These are phyloP conservation scores for Andrena bicolor DNA, from an alignment of 2,888 invertebrate species.

Conservation along the genomic window DNA sequence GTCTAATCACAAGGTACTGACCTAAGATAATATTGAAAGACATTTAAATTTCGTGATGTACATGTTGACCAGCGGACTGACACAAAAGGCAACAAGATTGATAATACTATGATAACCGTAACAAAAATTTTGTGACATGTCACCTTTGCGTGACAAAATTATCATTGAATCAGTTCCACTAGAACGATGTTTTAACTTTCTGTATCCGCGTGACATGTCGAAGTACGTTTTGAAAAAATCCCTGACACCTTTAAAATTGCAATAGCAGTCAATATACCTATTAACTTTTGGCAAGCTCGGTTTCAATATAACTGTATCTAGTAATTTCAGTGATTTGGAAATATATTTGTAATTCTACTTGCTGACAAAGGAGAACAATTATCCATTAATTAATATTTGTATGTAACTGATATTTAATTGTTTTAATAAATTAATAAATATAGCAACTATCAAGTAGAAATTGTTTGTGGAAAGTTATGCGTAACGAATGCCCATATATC, in stretches of 20 bases:
- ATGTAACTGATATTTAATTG: too few relatives aligned
- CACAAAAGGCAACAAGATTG: background rate
- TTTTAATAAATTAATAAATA: too few relatives aligned
- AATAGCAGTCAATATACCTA: background rate
- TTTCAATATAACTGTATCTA: too few relatives aligned
- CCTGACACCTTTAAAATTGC: background rate
- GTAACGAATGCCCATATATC: too few relatives aligned
- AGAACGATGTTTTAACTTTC: background rate
- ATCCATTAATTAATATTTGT: too few relatives aligned
- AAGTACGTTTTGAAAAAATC: background rate
- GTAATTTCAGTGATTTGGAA: too few relatives aligned
- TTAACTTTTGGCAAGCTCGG: too few relatives aligned
- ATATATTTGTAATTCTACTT: too few relatives aligned
- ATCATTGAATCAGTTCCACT: background rate
- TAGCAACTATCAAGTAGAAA: too few relatives aligned
- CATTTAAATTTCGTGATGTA: background rate
- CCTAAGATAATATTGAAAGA: background rate
- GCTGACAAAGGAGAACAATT: too few relatives aligned
- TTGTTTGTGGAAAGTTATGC: too few relatives aligned
- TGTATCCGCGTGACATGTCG: background rate
- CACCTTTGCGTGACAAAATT: constrained; percentile 31
- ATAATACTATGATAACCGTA: constrained; percentile 8
- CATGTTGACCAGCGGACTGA: too few relatives aligned
- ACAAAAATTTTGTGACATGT: constrained; percentile 10
- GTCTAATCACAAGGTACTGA: background rate